phyloP scores from a whole-genome alignment of 2,888 invertebrate genomes.

The Cenopis cana region DNA sequence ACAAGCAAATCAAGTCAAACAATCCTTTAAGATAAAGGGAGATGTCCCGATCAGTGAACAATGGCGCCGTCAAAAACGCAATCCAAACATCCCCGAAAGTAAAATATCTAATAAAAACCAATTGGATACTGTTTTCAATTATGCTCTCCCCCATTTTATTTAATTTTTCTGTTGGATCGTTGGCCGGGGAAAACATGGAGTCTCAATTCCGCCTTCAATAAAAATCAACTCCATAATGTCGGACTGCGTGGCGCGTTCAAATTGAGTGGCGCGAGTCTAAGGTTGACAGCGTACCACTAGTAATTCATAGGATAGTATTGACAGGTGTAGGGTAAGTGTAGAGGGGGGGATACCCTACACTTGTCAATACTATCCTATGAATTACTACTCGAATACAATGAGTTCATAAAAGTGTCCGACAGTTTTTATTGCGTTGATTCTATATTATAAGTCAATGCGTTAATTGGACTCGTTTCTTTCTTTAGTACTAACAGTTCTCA shows the following conservation, averaged over 20 bases:
- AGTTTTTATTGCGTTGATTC: too few relatives aligned
- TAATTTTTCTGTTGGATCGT: constrained; percentile 41
- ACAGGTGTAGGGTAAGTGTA: too few relatives aligned
- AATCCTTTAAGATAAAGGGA: neutral
- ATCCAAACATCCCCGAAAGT: constrained; percentile 39
- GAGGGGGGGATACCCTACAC: too few relatives aligned
- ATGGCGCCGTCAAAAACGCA: constrained; percentile 27
- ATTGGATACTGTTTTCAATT: constrained; percentile 44
- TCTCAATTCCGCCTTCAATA: constrained; percentile 64
- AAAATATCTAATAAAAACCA: constrained; percentile 44
- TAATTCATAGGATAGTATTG: too few relatives aligned
- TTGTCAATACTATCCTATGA: too few relatives aligned
- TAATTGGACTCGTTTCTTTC: too few relatives aligned
- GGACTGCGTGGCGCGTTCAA: constrained; percentile 61
- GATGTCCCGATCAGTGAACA: constrained; percentile 18
- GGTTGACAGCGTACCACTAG: constrained; percentile 25
- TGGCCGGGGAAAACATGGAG: constrained; percentile 55
- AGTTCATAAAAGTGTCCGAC: too few relatives aligned
- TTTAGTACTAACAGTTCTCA: too few relatives aligned
- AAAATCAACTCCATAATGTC: constrained; percentile 68
- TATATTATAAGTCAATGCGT: too few relatives aligned
- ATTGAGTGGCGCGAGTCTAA: constrained; percentile 51
- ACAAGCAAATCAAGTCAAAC: neutral
- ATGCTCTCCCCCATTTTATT: constrained; percentile 43
- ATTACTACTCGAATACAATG: too few relatives aligned